Base-by-base conservation (phyloP, 2,888 invertebrate genomes). In the Sicus ferrugineus region DNA sequence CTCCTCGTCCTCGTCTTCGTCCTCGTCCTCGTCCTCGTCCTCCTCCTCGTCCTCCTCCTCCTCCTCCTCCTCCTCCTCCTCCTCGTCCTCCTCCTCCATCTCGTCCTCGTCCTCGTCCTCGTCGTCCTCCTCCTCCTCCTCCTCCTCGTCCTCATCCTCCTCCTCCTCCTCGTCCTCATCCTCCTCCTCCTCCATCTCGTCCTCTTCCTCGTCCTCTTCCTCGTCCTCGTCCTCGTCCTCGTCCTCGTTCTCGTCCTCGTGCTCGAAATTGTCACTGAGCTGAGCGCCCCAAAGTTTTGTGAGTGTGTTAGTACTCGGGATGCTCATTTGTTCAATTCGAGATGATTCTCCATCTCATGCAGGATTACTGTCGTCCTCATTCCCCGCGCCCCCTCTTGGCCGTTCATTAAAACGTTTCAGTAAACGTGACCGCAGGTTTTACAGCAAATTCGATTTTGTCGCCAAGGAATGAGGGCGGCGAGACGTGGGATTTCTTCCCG, bases 361-460 rank as follows among this genome's bases (percentile, higher is more conserved):
- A 6, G 19, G 14, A 38, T 11, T 21, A 21, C 52, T 23, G 19
- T 26, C 42, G 4, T 5, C 52, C 19, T 11, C 19, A 23, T 1
- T 5, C 23, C 52, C 21, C 26, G n/a, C 52, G 16, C 23, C 1
- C 54, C 2, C 23, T 28, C 28, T 23, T 54, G 2, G 23, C 21
- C 19, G 28, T 58, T 46, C 58, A 42, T 58, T 59, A 38, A 30
- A 67, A 48, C 58, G 48, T 67, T 67, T 67, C 48, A 54, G 48
- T 48, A 58, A 67, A 67, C 59, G 67, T 67, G 67, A 67, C 59
- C 67, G 5, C 42, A 59, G 31, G 67, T 56, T 66, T 56, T 34
- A 9, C 59, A 59, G 26, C 28, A 46, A 67, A 59, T 58, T 48
- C 67, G 59, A 67, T 59, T 46, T 58, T 38, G 38, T 2, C 2